Evolutionary conservation across 2,888 invertebrate genomes (phyloP).

Genomic region (Nipponacmea schrenckii): DNA sequence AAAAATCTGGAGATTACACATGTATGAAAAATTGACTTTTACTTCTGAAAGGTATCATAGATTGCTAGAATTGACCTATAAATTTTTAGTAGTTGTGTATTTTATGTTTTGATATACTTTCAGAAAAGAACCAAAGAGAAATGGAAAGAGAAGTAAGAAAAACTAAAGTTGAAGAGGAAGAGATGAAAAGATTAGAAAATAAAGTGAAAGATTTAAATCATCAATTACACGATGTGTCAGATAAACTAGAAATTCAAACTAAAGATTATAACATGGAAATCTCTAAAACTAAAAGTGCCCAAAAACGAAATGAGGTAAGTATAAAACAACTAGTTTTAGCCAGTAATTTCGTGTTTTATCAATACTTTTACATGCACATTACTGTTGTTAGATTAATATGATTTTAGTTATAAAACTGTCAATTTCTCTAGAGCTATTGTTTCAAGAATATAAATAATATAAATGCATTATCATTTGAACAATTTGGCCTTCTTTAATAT

Average conservation of each 20-base stretch:
- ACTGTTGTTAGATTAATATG: too few species aligned
- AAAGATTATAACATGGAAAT: conserved; percentile 57
- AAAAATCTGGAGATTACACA: too few species aligned
- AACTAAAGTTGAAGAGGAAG: conserved; percentile 40
- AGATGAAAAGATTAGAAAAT: conserved; percentile 40
- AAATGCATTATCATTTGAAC: too few species aligned
- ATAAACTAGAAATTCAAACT: conserved; percentile 43
- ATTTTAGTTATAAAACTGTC: too few species aligned
- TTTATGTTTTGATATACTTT: neutral
- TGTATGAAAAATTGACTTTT: too few species aligned
- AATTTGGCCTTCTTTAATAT: neutral
- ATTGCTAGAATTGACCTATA: too few species aligned
- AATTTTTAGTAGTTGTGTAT: too few species aligned
- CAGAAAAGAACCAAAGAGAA: conserved; percentile 42
- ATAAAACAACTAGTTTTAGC: neutral
- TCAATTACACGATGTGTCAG: conserved; percentile 44
- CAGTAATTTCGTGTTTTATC: neutral
- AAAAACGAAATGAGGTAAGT: conserved; percentile 60
- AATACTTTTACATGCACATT: too few species aligned
- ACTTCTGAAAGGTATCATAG: too few species aligned
- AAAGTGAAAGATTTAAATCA: conserved; percentile 42
- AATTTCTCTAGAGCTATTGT: too few species aligned
- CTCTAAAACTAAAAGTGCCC: conserved; percentile 55
- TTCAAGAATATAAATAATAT: neutral
- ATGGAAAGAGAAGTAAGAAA: conserved; percentile 48